Percentiles rank a stretch among this genome's conserved stretches.
These are phyloP conservation scores for Laticauda colubrina DNA, from an alignment of 2,113 vertebrate genomes.

Conservation along the genomic window DNA sequence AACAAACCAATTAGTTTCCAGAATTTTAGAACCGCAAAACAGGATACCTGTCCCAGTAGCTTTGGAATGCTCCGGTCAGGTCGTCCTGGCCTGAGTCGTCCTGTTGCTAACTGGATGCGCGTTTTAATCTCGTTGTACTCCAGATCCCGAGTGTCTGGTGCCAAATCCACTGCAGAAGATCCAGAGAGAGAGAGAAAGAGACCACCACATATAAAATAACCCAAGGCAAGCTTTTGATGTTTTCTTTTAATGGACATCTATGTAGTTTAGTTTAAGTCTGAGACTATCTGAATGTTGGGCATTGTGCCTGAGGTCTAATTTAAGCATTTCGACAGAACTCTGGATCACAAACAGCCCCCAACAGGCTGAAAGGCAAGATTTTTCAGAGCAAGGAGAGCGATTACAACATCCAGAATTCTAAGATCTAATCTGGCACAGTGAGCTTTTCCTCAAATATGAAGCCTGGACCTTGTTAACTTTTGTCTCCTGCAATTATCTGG, in stretches of 20 bases:
- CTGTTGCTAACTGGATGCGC: slow-evolving; percentile 85
- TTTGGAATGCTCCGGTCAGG: slow-evolving; percentile 74
- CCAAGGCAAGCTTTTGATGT: background rate
- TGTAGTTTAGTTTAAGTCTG: background rate
- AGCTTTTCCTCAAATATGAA: background rate
- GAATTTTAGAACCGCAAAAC: background rate
- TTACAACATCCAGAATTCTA: background rate
- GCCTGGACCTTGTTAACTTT: background rate
- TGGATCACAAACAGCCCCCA: too few relatives aligned
- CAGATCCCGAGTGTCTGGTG: slow-evolving; percentile 82
- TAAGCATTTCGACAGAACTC: too few relatives aligned
- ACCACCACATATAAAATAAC: background rate
- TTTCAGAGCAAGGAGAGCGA: background rate
- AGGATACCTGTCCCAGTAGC: slow-evolving; percentile 72
- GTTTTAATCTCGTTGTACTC: slow-evolving; percentile 86
- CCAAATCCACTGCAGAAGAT: slow-evolving; percentile 74
- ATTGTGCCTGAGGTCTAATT: too few relatives aligned
- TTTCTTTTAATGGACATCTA: background rate
- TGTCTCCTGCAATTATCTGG: too few relatives aligned
- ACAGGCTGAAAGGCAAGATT: background rate
- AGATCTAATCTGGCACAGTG: background rate
- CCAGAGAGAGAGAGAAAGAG: background rate
- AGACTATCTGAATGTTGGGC: background rate
- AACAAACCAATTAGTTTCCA: background rate
- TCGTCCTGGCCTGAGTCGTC: slow-evolving; percentile 62